Percentiles rank a stretch among this genome's conserved stretches.
These are phyloP conservation scores for Nothocercus julius DNA, from an alignment of 2,113 vertebrate species.

Conservation along the genomic window DNA sequence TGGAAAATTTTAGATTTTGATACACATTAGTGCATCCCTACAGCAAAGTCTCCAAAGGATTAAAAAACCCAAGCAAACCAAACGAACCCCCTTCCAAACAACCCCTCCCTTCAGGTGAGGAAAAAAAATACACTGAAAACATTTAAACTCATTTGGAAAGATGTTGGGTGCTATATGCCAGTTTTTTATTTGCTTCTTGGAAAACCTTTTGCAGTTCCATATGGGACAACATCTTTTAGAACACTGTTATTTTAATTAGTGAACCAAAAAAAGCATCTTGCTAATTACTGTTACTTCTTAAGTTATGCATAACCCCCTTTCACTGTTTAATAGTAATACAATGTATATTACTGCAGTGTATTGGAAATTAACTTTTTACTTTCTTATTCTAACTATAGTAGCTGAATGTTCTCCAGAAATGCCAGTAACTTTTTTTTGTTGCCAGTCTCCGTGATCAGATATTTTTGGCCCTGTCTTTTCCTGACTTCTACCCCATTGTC, in stretches of 20 bases:
- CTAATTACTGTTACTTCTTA: slow-evolving; percentile 47
- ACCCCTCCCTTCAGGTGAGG: neutral
- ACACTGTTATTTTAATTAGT: slow-evolving; percentile 64
- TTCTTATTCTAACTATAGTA: neutral
- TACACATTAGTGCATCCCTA: fast-evolving
- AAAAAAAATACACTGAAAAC: neutral
- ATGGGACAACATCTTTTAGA: slow-evolving; percentile 60
- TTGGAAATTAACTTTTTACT: neutral
- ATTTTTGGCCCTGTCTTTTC: neutral
- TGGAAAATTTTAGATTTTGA: neutral
- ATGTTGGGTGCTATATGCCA: neutral
- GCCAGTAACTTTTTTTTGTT: neutral
- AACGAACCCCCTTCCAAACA: neutral
- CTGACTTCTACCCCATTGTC: neutral
- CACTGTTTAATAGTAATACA: neutral
- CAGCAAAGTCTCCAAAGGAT: neutral
- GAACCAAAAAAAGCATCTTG: slow-evolving; percentile 55
- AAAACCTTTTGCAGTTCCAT: slow-evolving; percentile 60
- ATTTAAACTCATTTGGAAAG: neutral
- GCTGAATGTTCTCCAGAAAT: neutral
- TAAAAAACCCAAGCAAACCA: neutral
- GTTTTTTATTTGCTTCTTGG: slow-evolving; percentile 49
- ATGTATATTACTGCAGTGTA: neutral
- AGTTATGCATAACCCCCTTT: slow-evolving; percentile 12
- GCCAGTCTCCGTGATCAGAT: neutral